phyloP scores from a whole-genome alignment of 1,140 invertebrate species.

The Drosophila sucinea region DNA sequence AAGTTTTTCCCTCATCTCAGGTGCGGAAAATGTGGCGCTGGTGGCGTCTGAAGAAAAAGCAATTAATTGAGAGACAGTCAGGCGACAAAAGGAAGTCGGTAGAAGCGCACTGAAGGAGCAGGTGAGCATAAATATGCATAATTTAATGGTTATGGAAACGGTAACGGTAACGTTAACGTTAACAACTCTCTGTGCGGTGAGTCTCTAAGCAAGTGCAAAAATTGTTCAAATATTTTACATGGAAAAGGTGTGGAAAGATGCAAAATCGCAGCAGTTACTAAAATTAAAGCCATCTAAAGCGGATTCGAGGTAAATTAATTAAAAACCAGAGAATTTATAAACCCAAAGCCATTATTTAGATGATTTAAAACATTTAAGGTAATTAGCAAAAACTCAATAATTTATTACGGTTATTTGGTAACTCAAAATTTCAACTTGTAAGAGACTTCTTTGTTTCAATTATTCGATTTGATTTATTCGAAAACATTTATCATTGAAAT shows the following conservation, averaged over 20 bases:
- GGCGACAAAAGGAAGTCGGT: constrained; percentile 31
- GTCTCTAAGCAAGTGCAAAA: constrained; percentile 24
- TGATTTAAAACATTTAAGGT: neutral
- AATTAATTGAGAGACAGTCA: constrained; percentile 58
- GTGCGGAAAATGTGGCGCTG: constrained; percentile 29
- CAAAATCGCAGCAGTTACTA: neutral
- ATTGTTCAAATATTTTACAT: constrained; percentile 3
- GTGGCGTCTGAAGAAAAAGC: constrained; percentile 54
- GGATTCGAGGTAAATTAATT: neutral
- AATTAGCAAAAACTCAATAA: too few relatives aligned
- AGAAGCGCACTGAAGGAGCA: constrained; percentile 33
- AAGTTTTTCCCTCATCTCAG: constrained; percentile 27
- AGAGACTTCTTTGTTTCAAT: too few relatives aligned
- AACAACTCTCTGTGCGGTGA: constrained; percentile 27
- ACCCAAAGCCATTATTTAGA: neutral
- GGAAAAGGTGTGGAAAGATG: constrained; percentile 18
- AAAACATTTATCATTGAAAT: too few relatives aligned
- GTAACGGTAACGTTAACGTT: constrained; percentile 13
- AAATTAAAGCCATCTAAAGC: neutral
- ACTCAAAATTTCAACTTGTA: too few relatives aligned
- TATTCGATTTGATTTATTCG: too few relatives aligned
- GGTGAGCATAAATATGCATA: constrained; percentile 77
- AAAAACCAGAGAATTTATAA: neutral
- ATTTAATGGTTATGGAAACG: constrained; percentile 32
- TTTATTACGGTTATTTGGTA: too few relatives aligned